Evolutionary conservation across 2,888 invertebrate species (phyloP), one percentile per base, ranked within the genome.

Genomic region (Timandra comae): DNA sequence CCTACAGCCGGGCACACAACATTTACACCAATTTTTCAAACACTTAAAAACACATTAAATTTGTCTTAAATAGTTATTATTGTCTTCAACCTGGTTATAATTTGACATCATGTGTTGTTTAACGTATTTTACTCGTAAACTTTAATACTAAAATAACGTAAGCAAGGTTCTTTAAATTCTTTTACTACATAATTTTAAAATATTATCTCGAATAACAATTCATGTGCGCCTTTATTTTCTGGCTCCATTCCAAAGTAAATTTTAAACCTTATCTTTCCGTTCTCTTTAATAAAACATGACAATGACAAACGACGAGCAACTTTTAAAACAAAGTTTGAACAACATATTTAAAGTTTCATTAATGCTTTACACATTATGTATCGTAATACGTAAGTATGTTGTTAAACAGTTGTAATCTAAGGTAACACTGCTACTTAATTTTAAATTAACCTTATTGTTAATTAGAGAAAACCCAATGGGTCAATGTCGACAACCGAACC

Each of bases 391-490:
- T 20, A 20, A 20, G 6, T 7, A 7, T 7, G 1, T 20, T 20
- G 20, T 20, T 5, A 20, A 7, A 20, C 1, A 1, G 5, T 7
- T 20, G 20, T 20, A 20, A 20, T 2, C 1, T 20, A 9, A 22
- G 21, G 21, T 22, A 22, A 7, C 21, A n/a, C n/a, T n/a, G n/a
- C 16, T 16, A 6, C 6, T 6, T 16, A 6, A 16, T 16, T 16
- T 51, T n/a, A 57, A 63, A 60, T 52, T 54, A 46, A 49, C 66
- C 68, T 70, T 56, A 52, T 51, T 49, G 55, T 56, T 72, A 71
- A 77, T 77, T 68, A 67, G 68, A 68, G 72, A 76, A 75, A 76
- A 64, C 63, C 50, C 38, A 59, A 50, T 65, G 52, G 74, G 74
- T 74, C 79, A 79, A 78, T 79, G 78, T 63, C 75, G 33, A 33